These are phyloP conservation scores for Amphipyra berbera DNA, from an alignment of 2,888 invertebrate genomes.

Conservation along the genomic window DNA sequence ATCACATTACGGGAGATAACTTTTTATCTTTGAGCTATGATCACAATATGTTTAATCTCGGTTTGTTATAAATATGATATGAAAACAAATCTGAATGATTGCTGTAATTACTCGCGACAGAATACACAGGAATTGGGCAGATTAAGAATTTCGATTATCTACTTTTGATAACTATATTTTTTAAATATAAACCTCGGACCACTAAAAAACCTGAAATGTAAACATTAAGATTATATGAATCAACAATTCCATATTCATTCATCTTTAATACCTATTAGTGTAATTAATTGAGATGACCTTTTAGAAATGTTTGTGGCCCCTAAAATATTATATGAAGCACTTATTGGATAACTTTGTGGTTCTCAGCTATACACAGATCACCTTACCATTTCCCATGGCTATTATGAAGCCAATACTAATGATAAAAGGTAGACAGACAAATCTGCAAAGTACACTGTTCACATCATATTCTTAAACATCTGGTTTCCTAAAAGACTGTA, in stretches of 20 bases:
- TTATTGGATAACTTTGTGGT: too few species aligned
- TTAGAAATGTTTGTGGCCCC: conserved; percentile 17
- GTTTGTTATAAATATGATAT: conserved; percentile 6
- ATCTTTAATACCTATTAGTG: neutral
- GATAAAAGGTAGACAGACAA: too few species aligned
- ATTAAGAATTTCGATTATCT: conserved; percentile 8
- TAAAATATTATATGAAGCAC: neutral
- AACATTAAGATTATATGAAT: neutral
- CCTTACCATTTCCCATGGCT: too few species aligned
- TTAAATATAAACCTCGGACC: conserved; percentile 1
- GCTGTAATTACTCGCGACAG: conserved; percentile 23
- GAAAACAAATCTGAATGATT: conserved; percentile 24
- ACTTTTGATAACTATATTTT: conserved; percentile 5
- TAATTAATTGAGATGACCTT: conserved; percentile 23
- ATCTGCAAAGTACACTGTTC: too few species aligned
- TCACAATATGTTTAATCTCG: conserved; percentile 6
- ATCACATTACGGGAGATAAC: conserved; percentile 4
- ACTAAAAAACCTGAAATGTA: too few species aligned
- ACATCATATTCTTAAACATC: too few species aligned
- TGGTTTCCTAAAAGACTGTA: too few species aligned
- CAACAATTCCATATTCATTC: neutral
- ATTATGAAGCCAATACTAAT: too few species aligned
- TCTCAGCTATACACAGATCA: too few species aligned
- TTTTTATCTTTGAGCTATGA: conserved; percentile 18
- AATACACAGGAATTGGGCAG: conserved; percentile 11